phyloP scores from a whole-genome alignment of 2,797 vertebrate species.

The Alca torda region DNA sequence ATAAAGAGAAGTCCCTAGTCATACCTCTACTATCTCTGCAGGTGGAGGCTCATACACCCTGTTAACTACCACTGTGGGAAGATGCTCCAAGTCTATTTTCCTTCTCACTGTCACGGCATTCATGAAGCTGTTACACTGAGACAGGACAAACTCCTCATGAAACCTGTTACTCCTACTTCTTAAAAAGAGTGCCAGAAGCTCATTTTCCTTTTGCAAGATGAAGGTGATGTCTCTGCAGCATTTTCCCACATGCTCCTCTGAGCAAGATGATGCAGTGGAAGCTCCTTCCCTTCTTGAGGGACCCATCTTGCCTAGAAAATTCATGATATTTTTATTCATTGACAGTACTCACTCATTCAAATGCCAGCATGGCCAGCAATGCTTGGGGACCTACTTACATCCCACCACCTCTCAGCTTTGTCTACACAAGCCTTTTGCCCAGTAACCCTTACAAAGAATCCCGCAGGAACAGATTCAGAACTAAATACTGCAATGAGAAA shows the following conservation, averaged over 20 bases:
- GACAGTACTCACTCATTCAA: neutral
- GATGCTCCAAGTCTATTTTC: neutral
- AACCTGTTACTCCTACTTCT: neutral
- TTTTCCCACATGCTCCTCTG: rapidly evolving
- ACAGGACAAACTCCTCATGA: neutral
- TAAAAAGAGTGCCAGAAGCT: neutral
- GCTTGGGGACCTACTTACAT: neutral
- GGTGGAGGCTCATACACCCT: neutral
- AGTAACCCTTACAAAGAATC: neutral
- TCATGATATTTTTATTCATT: neutral
- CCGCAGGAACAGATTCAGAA: neutral
- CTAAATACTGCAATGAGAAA: rapidly evolving
- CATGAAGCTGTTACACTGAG: neutral
- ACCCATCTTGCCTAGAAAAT: neutral
- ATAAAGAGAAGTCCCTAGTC: neutral
- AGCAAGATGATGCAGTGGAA: neutral
- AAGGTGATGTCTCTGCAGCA: neutral
- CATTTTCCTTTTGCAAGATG: neutral
- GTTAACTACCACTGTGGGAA: neutral
- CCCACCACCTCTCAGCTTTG: neutral
- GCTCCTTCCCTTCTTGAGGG: neutral
- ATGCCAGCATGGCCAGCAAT: neutral
- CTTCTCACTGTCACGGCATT: neutral
- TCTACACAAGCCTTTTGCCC: neutral
- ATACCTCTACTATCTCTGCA: neutral